Evolutionary conservation across 1,140 invertebrate species (phyloP).

Genomic region (Drosophila kikkawai): DNA sequence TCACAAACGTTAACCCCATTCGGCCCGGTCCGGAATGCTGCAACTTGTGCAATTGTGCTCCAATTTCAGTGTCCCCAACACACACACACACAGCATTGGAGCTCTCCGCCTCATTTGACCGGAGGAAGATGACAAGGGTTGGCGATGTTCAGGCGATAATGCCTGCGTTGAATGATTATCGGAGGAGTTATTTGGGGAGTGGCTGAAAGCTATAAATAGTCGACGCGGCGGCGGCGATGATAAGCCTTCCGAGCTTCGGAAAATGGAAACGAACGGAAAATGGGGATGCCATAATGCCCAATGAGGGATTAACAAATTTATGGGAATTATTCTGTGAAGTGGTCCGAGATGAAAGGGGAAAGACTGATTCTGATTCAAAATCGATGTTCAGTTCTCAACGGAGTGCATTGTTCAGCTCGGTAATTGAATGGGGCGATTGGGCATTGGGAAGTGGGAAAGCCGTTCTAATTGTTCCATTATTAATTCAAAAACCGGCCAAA

Average conservation of each 20-base stretch:
- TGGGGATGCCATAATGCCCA: constrained; percentile 33
- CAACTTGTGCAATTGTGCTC: constrained; percentile 40
- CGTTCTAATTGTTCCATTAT: constrained; percentile 12
- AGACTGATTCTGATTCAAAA: constrained; percentile 24
- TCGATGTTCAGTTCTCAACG: constrained; percentile 2
- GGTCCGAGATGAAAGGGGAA: constrained; percentile 34
- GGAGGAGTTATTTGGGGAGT: constrained; percentile 42
- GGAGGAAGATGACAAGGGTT: neutral
- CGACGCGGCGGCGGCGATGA: constrained; percentile 7
- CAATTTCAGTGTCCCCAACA: constrained; percentile 34
- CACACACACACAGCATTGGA: constrained; percentile 6
- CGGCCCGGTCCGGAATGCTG: constrained; percentile 19
- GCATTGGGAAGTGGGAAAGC: neutral
- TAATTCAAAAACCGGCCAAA: constrained; percentile 12
- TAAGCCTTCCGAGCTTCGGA: constrained; percentile 28
- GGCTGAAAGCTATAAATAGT: constrained; percentile 39
- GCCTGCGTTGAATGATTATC: constrained; percentile 46
- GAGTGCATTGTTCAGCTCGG: constrained; percentile 19
- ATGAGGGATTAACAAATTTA: constrained; percentile 53
- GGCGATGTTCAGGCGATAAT: constrained; percentile 26
- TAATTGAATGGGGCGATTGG: constrained; percentile 14
- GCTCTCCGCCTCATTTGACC: constrained; percentile 25
- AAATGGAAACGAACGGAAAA: constrained; percentile 15
- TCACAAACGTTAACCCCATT: constrained; percentile 48
- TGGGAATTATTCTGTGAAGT: constrained; percentile 28